Percentiles rank a stretch among this genome's conserved stretches.
Conservation (phyloP, 2,888 invertebrate species). For the Pristionchus maxplancki region DNA sequence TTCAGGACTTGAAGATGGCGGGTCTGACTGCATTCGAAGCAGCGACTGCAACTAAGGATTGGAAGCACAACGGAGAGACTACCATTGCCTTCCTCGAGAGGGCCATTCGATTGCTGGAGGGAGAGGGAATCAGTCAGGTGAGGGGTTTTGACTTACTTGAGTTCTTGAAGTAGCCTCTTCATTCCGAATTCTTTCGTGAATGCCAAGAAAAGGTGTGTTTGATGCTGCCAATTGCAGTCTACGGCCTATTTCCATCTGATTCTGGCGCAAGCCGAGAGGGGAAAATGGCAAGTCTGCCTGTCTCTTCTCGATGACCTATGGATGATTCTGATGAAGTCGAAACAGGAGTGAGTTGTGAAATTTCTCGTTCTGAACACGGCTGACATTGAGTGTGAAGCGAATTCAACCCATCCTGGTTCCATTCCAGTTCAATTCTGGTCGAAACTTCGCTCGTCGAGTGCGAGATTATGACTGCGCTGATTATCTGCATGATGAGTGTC, state of each 20-base stretch:
- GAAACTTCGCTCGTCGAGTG: constrained; percentile 51
- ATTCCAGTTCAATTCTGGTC: constrained; percentile 51
- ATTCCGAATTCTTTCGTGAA: neutral
- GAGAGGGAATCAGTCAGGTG: constrained; percentile 22
- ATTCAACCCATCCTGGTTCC: too few species aligned
- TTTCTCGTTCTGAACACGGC: neutral
- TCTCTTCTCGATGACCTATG: constrained; percentile 52
- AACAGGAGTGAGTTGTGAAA: constrained; percentile 49
- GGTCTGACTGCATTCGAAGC: constrained; percentile 41
- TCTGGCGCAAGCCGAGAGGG: neutral
- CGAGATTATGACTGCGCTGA: constrained; percentile 51
- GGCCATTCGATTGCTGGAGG: constrained; percentile 34
- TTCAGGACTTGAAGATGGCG: constrained; percentile 42
- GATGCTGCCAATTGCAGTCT: neutral
- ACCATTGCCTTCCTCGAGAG: neutral
- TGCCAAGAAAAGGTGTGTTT: neutral
- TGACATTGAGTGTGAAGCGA: neutral
- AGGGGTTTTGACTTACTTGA: too few species aligned
- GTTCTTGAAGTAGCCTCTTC: neutral
- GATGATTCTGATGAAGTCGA: constrained; percentile 54
- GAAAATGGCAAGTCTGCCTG: constrained; percentile 45
- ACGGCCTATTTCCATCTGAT: constrained; percentile 36
- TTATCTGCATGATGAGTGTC: constrained; percentile 46
- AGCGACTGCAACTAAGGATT: neutral
- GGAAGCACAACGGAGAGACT: constrained; percentile 26